Evolutionary conservation across 2,888 invertebrate genomes (phyloP).

Genomic region (Trissoscelio sp.): DNA sequence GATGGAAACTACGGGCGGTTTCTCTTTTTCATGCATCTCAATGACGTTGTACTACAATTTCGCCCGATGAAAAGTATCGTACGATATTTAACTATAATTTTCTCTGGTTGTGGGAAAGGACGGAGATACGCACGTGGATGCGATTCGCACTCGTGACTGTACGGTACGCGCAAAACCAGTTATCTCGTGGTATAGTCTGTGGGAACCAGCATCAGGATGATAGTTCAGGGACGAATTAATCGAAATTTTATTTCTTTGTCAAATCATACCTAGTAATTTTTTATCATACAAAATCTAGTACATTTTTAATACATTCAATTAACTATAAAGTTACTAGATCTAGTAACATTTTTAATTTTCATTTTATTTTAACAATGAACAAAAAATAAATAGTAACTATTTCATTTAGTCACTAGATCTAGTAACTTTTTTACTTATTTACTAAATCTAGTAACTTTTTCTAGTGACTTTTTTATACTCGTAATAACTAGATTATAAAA

Average conservation of each 20-base stretch:
- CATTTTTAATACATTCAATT: not conserved
- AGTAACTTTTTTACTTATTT: not conserved
- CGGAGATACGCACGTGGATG: slow-evolving; percentile 67
- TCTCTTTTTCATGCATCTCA: slow-evolving; percentile 49
- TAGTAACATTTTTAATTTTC: too few species aligned
- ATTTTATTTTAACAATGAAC: too few species aligned
- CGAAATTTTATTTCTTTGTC: slow-evolving; percentile 36
- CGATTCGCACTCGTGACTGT: slow-evolving; percentile 69
- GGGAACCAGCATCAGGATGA: slow-evolving; percentile 69
- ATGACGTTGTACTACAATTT: slow-evolving; percentile 61
- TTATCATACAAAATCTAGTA: not conserved
- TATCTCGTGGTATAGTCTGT: slow-evolving; percentile 69
- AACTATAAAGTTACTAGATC: not conserved
- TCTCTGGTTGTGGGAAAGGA: slow-evolving; percentile 67
- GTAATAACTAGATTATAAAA: too few species aligned
- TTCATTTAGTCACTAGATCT: not conserved
- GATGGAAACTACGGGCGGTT: slow-evolving; percentile 15
- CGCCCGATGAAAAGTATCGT: slow-evolving; percentile 59
- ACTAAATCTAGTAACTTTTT: not conserved
- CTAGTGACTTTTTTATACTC: too few species aligned
- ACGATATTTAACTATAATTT: slow-evolving; percentile 68
- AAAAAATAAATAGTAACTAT: too few species aligned
- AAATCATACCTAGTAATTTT: not conserved
- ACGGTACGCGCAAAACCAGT: slow-evolving; percentile 73
- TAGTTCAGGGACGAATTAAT: slow-evolving; percentile 61